Evolutionary conservation across 2,113 vertebrate genomes (phyloP), one percentile per base, ranked within the genome.

Genomic region (Heterocephalus glaber): DNA sequence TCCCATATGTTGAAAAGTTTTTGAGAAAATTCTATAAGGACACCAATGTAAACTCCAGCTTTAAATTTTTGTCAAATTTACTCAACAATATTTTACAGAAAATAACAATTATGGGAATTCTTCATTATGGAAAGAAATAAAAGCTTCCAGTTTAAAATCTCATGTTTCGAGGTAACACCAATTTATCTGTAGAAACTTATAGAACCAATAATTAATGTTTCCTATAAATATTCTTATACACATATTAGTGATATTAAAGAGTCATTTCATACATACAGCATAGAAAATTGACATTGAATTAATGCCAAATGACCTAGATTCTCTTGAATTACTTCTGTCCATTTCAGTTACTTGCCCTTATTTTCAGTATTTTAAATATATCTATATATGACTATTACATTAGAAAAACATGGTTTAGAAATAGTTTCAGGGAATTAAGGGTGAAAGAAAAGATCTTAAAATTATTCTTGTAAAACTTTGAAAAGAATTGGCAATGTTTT

Each of bases 321-420:
- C 7, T 84, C 38, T 54, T 84, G 38, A 35, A 30, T 74, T 35
- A 82, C 61, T 86, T 83, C 72, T 14, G 47, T 65, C 16, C 30
- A 54, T 30, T 94, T 84, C n/a, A 92, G 7, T 28, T 94, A 30
- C 30, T 81, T 30, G 63, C 47, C 19, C 66, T 89, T 61, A 52
- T 76, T 92, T 90, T 68, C 17, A 84, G 16, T 87, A 20, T 92
- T 95, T 77, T 94, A 84, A 74, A 26, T 49, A 17, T 17, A 41
- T 33, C 13, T 66, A 22, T 60, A 12, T 33, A 26, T 77, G 61
- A 10, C 5, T 60, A n/a, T 52, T 52, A 41, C 2, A 2, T 70
- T 86, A 49, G 7, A 47, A 74, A 86, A 89, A 38, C 13, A 0
- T 92, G 14, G 30, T 47, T 61, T 68, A 28, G 22, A 66, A 56